Base-by-base conservation (phyloP, 92 coral and sea anemone genomes). In the Scolanthus callimorphus region DNA sequence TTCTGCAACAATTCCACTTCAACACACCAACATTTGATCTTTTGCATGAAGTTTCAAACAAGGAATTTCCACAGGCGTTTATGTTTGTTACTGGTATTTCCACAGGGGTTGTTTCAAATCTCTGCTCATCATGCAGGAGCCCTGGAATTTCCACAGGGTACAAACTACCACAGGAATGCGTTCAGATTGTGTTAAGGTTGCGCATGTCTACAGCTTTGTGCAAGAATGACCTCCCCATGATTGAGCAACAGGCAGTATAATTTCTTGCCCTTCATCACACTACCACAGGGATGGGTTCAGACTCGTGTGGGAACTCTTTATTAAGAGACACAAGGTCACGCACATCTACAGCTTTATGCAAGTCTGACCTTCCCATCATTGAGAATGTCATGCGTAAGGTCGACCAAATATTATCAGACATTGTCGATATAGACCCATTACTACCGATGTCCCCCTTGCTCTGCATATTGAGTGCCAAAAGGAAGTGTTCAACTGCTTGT, bases 341-440 rank as follows among this genome's bases (percentile, higher is more conserved):
- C 25, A 65, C 44, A 55, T 94, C 99, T 1, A 89, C 95, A 17
- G 90, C 80, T 31, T 74, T 78, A 71, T 94, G 96, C 15, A 94
- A 83, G 39, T 94, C 99, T 17, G 99, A 73, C 30, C 78, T 78
- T 25, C 97, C 96, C 95, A 94, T 94, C 23, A 94, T 38, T 2
- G 99, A 94, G 17, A 94, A 65, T n/a, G 99, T 81, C 99, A 94
- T 88, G 73, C 99, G 96, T 76, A 94, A 71, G 28, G 99, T 94
- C 26, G 99, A 84, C 99, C 99, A 94, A 50, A 94, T 77, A 49
- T 90, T 94, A 71, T 94, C 99, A 2, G 99, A 94, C 99, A 94
- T 94, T 10, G 99, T 94, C 20, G 99, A 77, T 8, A 87, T 71
- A 44, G 85, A 63, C 22, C 73, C 80, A 20, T 73, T 77, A 30